Evolutionary conservation across 2,888 invertebrate genomes (phyloP).

Genomic region (Cryptocephalus moraei): DNA sequence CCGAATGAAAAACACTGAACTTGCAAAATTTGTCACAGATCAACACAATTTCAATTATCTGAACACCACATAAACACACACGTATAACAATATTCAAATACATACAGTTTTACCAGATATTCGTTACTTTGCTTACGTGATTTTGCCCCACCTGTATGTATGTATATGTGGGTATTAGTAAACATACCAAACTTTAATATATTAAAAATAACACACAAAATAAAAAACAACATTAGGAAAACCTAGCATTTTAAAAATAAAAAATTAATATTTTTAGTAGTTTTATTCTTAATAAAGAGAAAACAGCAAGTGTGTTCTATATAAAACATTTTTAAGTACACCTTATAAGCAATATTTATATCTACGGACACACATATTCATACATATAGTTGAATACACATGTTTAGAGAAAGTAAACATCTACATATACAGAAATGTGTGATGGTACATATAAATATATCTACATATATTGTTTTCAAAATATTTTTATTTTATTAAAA

Average conservation of each 20-base stretch:
- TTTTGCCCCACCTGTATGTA: conserved; percentile 43
- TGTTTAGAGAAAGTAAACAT: background rate
- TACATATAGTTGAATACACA: conserved; percentile 12
- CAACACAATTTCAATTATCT: conserved; percentile 38
- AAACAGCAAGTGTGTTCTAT: conserved; percentile 36
- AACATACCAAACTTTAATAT: conserved; percentile 31
- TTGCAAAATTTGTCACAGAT: conserved; percentile 38
- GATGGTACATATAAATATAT: conserved; percentile 12
- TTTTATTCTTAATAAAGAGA: conserved; percentile 23
- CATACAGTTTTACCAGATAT: conserved; percentile 42
- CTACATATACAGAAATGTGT: conserved; percentile 12
- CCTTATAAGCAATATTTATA: conserved; percentile 20
- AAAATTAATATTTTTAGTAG: conserved; percentile 9
- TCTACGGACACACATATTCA: conserved; percentile 11
- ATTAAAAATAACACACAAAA: conserved; percentile 31
- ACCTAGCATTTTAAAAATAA: conserved; percentile 21
- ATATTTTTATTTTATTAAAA: too few species aligned
- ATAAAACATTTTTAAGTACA: conserved; percentile 34
- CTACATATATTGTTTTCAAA: too few species aligned
- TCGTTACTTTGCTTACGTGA: conserved; percentile 42
- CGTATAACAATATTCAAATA: conserved; percentile 40
- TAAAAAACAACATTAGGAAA: conserved; percentile 20
- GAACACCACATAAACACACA: conserved; percentile 41
- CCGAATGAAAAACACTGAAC: conserved; percentile 37
- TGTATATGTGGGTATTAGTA: conserved; percentile 42